Evolutionary conservation across 2,888 invertebrate species (phyloP).

Genomic region (Noctua comes): DNA sequence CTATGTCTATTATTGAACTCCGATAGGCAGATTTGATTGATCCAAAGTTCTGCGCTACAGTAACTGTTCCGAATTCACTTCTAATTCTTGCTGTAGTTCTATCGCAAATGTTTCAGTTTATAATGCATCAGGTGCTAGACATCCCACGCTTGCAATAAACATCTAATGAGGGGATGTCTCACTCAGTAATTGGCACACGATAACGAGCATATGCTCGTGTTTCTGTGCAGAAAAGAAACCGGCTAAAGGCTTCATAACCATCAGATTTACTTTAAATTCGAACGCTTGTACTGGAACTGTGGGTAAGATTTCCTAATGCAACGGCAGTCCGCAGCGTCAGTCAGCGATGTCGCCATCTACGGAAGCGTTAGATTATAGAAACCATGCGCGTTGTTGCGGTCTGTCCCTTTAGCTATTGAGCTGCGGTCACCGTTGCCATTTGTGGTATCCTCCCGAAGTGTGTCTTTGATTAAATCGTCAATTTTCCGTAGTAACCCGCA

Average conservation of each 20-base stretch:
- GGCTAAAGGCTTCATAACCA: background rate
- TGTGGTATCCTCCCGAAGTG: background rate
- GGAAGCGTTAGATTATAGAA: background rate
- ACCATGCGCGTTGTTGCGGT: background rate
- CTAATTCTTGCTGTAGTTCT: background rate
- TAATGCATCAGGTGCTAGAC: slow-evolving; percentile 6
- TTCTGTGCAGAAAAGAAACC: background rate
- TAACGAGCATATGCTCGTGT: background rate
- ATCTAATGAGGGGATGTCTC: slow-evolving; percentile 6
- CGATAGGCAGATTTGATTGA: background rate
- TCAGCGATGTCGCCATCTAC: background rate
- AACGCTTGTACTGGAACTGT: background rate
- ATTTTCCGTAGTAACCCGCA: background rate
- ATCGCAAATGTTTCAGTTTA: background rate
- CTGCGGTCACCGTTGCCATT: background rate
- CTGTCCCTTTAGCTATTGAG: background rate
- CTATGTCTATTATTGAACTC: background rate
- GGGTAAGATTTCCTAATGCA: background rate
- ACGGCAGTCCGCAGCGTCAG: background rate
- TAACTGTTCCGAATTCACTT: no score
- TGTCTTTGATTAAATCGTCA: background rate
- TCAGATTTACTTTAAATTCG: background rate
- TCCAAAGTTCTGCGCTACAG: background rate
- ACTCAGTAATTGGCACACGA: background rate
- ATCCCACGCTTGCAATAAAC: slow-evolving; percentile 21